Evolutionary conservation across 2,113 vertebrate genomes (phyloP).

Genomic region (Aphelocoma coerulescens): DNA sequence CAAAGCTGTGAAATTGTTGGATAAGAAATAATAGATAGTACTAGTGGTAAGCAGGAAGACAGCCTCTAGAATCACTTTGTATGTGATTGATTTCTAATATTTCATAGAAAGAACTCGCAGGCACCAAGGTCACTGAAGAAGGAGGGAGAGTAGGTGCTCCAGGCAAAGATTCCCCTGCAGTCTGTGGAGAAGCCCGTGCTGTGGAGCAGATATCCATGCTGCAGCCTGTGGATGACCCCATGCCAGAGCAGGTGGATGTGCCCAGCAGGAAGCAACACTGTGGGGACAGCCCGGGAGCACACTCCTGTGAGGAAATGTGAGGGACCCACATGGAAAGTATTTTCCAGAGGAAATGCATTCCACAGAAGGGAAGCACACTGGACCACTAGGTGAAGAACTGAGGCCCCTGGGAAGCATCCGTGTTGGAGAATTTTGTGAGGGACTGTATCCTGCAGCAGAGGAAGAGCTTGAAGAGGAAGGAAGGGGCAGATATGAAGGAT

Average conservation of each 20-base stretch:
- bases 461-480: background rate
- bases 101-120: background rate
- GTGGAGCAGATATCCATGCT: background rate
- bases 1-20: background rate
- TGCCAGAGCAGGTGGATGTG: background rate
- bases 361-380: fast-evolving
- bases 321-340: background rate
- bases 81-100: background rate
- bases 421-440: background rate
- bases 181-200: background rate
- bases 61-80: background rate
- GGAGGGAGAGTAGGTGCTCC: background rate
- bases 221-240: background rate
- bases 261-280: background rate
- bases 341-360: background rate
- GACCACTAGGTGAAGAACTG: background rate
- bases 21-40: background rate
- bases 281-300: too few species aligned
- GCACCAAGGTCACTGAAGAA: background rate
- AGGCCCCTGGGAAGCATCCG: background rate
- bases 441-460: background rate
- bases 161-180: background rate
- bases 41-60: background rate
- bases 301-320: background rate
- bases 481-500: background rate